These are phyloP conservation scores for Trichonephila inaurata DNA, from an alignment of 1,140 invertebrate species.

Conservation along the genomic window DNA sequence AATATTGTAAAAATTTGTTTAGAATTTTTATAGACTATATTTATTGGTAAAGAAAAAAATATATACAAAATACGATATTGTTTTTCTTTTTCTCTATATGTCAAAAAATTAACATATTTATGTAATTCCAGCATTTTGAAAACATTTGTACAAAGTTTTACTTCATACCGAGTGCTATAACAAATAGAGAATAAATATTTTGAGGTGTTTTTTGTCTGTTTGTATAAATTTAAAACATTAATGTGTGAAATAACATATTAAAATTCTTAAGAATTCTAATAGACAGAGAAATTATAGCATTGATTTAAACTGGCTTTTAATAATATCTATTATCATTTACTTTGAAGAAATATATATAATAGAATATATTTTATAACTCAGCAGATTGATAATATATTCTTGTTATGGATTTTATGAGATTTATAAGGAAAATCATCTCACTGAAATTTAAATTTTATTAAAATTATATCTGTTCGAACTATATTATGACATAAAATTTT, in stretches of 20 bases:
- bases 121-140: background rate
- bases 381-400: too few relatives aligned
- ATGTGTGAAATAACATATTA: too few relatives aligned
- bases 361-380: too few relatives aligned
- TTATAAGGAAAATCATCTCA: too few relatives aligned
- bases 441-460: too few relatives aligned
- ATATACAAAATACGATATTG: background rate
- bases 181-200: background rate
- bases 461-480: too few relatives aligned
- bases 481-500: too few relatives aligned
- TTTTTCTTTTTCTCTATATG: background rate
- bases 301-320: too few relatives aligned
- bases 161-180: background rate
- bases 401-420: too few relatives aligned
- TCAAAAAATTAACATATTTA: background rate
- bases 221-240: background rate
- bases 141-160: background rate
- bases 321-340: too few relatives aligned
- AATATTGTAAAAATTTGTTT: background rate
- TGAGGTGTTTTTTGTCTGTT: background rate
- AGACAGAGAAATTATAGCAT: background rate
- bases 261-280: background rate
- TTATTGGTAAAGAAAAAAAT: background rate
- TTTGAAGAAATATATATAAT: too few relatives aligned
- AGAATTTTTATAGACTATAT: background rate